Evolutionary conservation across 2,113 vertebrate species (phyloP).

Genomic region (Laticauda laticaudata): DNA sequence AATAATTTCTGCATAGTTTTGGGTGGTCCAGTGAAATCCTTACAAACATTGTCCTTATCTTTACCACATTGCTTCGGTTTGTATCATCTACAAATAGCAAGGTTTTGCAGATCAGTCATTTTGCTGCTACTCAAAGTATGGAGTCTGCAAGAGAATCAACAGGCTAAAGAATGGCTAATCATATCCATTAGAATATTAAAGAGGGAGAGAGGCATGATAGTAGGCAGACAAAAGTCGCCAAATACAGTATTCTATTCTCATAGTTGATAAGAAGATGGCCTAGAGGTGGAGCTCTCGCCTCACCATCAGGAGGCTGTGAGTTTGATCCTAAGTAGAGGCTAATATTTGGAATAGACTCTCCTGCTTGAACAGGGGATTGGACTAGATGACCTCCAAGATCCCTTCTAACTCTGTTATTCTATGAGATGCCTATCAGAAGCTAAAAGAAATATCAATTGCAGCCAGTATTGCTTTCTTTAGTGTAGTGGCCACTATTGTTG

Average conservation of each 20-base stretch:
- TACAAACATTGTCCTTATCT: not conserved
- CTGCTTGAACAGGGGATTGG: too few species aligned
- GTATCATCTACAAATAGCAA: not conserved
- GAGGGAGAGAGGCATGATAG: not conserved
- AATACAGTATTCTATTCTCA: not conserved
- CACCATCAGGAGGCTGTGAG: too few species aligned
- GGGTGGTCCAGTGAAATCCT: not conserved
- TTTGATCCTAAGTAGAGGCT: too few species aligned
- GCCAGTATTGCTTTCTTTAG: not conserved
- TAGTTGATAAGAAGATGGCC: not conserved
- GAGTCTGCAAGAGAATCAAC: not conserved
- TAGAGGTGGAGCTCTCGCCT: too few species aligned
- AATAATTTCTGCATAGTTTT: not conserved
- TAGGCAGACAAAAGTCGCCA: not conserved
- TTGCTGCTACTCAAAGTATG: not conserved
- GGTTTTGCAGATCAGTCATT: not conserved
- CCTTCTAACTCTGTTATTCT: too few species aligned
- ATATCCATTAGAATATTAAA: not conserved
- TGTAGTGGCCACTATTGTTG: not conserved
- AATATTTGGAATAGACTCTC: too few species aligned
- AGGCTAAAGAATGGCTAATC: not conserved
- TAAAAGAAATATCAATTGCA: not conserved
- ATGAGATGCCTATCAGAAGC: not conserved
- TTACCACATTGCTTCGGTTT: not conserved
- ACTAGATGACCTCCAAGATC: too few species aligned